These are phyloP conservation scores for Tetanocera ferruginea DNA, from an alignment of 2,888 invertebrate species.

Conservation along the genomic window DNA sequence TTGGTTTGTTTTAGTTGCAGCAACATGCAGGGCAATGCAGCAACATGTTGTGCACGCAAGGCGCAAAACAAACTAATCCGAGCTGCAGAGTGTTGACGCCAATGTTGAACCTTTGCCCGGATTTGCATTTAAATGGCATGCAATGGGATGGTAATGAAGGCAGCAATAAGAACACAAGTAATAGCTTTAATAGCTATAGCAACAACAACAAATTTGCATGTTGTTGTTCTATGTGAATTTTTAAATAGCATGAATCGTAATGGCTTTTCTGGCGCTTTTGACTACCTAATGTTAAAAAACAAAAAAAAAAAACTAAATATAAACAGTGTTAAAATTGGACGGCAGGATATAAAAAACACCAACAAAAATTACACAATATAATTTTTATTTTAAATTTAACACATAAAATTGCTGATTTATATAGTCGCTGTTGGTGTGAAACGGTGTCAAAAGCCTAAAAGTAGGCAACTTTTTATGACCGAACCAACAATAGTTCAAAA, in stretches of 20 bases:
- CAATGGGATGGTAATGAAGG: neutral
- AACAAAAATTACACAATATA: neutral
- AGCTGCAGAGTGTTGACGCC: too few relatives aligned
- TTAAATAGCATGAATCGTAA: neutral
- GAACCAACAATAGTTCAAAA: neutral
- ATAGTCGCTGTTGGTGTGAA: neutral
- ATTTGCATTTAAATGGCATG: too few relatives aligned
- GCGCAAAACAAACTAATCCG: too few relatives aligned
- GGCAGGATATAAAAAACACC: neutral
- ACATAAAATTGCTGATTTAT: neutral
- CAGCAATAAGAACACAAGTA: neutral
- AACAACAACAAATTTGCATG: slow-evolving; percentile 22
- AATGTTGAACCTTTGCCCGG: too few relatives aligned
- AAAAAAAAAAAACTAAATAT: neutral
- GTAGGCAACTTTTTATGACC: neutral
- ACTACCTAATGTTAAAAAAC: neutral
- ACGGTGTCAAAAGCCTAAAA: slow-evolving; percentile 32
- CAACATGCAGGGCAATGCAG: neutral
- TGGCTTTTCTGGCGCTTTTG: neutral
- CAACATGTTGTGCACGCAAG: neutral
- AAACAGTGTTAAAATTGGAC: neutral
- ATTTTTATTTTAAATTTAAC: neutral
- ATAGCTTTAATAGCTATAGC: neutral
- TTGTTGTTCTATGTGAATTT: slow-evolving; percentile 14
- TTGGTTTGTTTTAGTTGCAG: slow-evolving; percentile 1